Conservation (phyloP, 2,797 vertebrate species). For the Gobio occitaniae region DNA sequence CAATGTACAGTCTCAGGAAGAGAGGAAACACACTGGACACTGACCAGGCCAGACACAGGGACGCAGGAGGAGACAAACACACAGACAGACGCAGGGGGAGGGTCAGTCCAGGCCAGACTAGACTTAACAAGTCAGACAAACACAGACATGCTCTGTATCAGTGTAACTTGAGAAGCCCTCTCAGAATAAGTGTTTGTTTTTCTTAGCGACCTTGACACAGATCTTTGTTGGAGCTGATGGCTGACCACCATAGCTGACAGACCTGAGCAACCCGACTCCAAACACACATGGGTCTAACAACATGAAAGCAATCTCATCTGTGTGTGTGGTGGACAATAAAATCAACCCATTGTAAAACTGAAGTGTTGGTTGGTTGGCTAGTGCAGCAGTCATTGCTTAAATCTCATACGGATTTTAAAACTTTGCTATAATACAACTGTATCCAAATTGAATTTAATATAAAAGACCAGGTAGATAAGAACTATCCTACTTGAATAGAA, state of each 20-base stretch:
- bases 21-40: constrained; percentile 45
- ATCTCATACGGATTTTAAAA: no score
- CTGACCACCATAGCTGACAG: constrained; percentile 12
- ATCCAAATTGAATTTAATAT: not conserved
- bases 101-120: constrained; percentile 73
- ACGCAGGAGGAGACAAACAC: constrained; percentile 49
- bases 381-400: not conserved
- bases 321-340: constrained; percentile 8
- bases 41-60: constrained; percentile 54
- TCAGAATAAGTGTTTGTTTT: constrained; percentile 68
- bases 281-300: constrained; percentile 19
- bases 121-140: constrained; percentile 71
- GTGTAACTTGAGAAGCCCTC: constrained; percentile 69
- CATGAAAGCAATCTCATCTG: constrained; percentile 24
- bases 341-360: constrained; percentile 3
- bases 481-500: not conserved
- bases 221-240: constrained; percentile 13
- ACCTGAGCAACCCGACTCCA: constrained; percentile 16
- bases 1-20: constrained; percentile 63
- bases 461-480: not conserved
- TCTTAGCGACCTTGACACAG: constrained; percentile 59
- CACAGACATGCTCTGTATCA: constrained; percentile 53
- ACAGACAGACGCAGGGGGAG: constrained; percentile 65
- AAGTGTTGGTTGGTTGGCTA: not conserved
- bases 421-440: not conserved